Evolutionary conservation across 2,888 invertebrate species (phyloP).

Genomic region (Melanostoma mellinum): DNA sequence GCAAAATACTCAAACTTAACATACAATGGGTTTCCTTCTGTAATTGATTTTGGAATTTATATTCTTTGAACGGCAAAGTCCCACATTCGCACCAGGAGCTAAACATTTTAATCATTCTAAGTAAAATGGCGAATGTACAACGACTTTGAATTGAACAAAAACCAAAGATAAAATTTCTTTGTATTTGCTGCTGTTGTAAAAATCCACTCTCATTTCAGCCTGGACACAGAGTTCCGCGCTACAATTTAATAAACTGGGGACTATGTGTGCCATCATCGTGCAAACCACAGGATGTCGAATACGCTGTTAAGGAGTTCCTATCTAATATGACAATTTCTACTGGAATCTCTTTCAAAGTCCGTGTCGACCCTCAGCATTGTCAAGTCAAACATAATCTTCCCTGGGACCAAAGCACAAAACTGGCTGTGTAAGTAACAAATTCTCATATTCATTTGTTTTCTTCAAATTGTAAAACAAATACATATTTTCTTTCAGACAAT

Average conservation of each 20-base stretch:
- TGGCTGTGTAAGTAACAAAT: conserved; percentile 82
- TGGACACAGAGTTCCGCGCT: conserved; percentile 87
- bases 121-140: too few relatives aligned
- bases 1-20: too few relatives aligned
- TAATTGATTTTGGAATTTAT: too few relatives aligned
- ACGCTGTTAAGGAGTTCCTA: conserved; percentile 83
- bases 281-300: conserved; percentile 84
- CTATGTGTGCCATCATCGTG: conserved; percentile 87
- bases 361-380: conserved; percentile 86
- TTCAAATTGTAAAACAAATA: background rate
- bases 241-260: conserved; percentile 87
- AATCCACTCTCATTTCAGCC: conserved; percentile 82
- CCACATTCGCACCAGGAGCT: too few relatives aligned
- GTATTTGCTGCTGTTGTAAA: too few relatives aligned
- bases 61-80: too few relatives aligned
- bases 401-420: conserved; percentile 82
- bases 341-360: conserved; percentile 84
- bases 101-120: too few relatives aligned
- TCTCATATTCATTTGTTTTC: background rate
- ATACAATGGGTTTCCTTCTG: too few relatives aligned
- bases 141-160: too few relatives aligned
- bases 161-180: too few relatives aligned
- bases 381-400: conserved; percentile 82
- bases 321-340: conserved; percentile 83
- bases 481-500: conserved; percentile 78